Conservation (phyloP, 2,113 vertebrate genomes). For the Hyperopisus bebe region DNA sequence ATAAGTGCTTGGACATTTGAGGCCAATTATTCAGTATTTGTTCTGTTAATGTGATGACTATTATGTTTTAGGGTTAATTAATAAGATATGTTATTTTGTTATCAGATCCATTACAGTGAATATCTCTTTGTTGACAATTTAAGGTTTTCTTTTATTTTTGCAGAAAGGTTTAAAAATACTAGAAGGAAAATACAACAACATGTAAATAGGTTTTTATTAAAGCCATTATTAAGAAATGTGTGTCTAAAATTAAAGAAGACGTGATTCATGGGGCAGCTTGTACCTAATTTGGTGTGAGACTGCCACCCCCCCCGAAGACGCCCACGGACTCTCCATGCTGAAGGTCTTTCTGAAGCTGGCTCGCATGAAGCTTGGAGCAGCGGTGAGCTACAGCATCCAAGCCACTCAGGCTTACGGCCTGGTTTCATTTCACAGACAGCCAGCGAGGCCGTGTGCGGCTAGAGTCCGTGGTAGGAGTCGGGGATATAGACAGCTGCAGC, state of each 20-base stretch:
- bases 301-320: not conserved
- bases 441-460: not conserved
- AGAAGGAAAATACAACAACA: not conserved
- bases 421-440: not conserved
- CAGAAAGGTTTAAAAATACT: not conserved
- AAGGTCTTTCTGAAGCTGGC: not conserved
- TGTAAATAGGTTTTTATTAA: not conserved
- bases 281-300: not conserved
- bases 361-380: not conserved
- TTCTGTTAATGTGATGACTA: not conserved
- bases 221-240: not conserved
- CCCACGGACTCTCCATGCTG: not conserved
- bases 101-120: not conserved
- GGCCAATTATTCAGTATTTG: slow-evolving; percentile 1
- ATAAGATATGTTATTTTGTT: not conserved
- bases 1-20: not conserved
- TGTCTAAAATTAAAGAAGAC: not conserved
- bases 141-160: not conserved
- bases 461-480: not conserved
- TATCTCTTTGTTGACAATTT: not conserved
- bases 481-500: not conserved
- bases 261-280: not conserved
- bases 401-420: not conserved
- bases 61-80: not conserved
- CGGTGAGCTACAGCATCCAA: not conserved